Evolutionary conservation across 2,113 vertebrate genomes (phyloP).

Genomic region (Megatriorchis doriae): DNA sequence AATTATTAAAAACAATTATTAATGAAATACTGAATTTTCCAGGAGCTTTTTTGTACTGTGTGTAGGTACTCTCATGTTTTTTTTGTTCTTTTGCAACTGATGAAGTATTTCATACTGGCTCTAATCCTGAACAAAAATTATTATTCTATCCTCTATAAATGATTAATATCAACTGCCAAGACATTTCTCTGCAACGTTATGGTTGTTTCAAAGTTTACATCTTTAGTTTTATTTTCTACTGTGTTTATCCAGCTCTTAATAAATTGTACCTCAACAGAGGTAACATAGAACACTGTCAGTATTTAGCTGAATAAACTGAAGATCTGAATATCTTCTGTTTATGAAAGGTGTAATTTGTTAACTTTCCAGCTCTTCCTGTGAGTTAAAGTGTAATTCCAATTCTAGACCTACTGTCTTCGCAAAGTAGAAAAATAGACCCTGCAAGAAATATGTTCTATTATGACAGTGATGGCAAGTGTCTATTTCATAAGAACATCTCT

Average conservation of each 20-base stretch:
- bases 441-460: not conserved
- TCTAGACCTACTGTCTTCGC: not conserved
- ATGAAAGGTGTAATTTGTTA: not conserved
- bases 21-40: not conserved
- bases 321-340: not conserved
- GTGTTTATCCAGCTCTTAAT: not conserved
- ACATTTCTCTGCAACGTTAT: not conserved
- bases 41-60: not conserved
- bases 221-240: not conserved
- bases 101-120: not conserved
- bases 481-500: not conserved
- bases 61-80: not conserved
- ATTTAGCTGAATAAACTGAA: not conserved
- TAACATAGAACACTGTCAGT: not conserved
- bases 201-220: not conserved
- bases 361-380: not conserved
- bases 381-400: not conserved
- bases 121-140: not conserved
- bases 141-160: not conserved
- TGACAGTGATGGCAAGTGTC: not conserved
- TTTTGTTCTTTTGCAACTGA: not conserved
- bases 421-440: not conserved
- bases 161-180: not conserved
- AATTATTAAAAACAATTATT: not conserved
- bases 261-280: not conserved